These are phyloP conservation scores for Drosophila saltans DNA, from an alignment of 1,140 invertebrate genomes.

Conservation along the genomic window DNA sequence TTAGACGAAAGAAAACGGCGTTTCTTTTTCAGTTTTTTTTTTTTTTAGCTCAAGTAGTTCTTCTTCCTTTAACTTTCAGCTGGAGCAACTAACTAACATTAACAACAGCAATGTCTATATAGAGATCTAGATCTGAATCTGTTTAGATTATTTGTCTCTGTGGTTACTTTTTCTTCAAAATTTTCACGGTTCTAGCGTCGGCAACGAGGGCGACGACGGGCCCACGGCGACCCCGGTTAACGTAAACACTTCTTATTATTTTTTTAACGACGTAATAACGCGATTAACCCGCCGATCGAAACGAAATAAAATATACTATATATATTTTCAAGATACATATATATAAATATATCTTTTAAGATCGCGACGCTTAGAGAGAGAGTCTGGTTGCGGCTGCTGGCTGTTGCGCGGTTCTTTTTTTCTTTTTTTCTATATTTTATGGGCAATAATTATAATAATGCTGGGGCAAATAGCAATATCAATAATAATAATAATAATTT, in stretches of 20 bases:
- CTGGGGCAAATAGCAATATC: constrained; percentile 49
- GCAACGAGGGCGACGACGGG: constrained; percentile 41
- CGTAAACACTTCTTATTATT: constrained; percentile 1
- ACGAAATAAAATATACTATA: neutral
- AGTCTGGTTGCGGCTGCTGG: constrained; percentile 4
- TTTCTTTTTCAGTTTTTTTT: neutral
- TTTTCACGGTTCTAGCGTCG: constrained; percentile 7
- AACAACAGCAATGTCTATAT: constrained; percentile 1
- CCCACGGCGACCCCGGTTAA: constrained; percentile 4
- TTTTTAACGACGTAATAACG: constrained; percentile 5
- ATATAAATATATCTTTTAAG: neutral
- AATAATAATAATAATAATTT: constrained; percentile 61
- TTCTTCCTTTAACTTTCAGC: constrained; percentile 22
- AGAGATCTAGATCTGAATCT: neutral
- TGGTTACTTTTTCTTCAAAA: neutral
- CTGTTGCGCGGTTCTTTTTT: neutral
- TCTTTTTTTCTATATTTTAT: neutral
- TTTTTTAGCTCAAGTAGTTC: neutral
- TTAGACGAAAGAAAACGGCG: neutral
- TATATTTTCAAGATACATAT: neutral
- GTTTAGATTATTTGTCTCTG: neutral
- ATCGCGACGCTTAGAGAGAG: neutral
- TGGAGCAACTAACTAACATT: constrained; percentile 2
- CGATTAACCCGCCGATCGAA: constrained; percentile 8
- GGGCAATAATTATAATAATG: constrained; percentile 47